Percentiles rank a stretch among this genome's conserved stretches.
These are phyloP conservation scores for Sepioteuthis lessoniana DNA, from an alignment of 2,888 invertebrate species.

Conservation along the genomic window DNA sequence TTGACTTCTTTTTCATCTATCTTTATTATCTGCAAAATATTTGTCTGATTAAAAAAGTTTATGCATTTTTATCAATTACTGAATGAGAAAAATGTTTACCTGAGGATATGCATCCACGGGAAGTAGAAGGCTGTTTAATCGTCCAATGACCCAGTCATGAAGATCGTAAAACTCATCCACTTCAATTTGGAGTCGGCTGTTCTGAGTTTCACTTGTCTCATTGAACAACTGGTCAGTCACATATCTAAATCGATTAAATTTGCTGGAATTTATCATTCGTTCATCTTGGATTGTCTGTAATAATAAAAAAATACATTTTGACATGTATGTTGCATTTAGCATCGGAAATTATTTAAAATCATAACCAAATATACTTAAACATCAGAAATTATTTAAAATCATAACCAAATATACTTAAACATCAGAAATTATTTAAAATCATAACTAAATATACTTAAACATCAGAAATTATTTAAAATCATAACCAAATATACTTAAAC, in stretches of 20 bases:
- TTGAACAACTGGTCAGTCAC: not conserved
- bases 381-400: too few relatives aligned
- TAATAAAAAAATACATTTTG: not conserved
- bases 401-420: too few relatives aligned
- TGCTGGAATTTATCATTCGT: not conserved
- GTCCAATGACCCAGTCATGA: constrained; percentile 19
- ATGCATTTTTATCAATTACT: too few relatives aligned
- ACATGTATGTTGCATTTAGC: too few relatives aligned
- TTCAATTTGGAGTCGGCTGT: not conserved
- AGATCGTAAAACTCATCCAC: not conserved
- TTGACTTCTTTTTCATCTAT: too few relatives aligned
- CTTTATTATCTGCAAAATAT: not conserved
- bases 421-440: too few relatives aligned
- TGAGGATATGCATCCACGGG: not conserved
- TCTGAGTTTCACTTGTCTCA: not conserved
- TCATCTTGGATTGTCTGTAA: not conserved
- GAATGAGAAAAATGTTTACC: not conserved
- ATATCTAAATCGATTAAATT: constrained; percentile 15
- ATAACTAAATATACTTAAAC: too few relatives aligned
- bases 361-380: too few relatives aligned
- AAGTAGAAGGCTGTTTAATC: not conserved
- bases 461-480: too few relatives aligned
- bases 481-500: too few relatives aligned
- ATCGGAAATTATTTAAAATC: too few relatives aligned
- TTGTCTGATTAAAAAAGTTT: too few relatives aligned